Conservation (phyloP, 1,140 invertebrate genomes). For the Orussus abietinus region DNA sequence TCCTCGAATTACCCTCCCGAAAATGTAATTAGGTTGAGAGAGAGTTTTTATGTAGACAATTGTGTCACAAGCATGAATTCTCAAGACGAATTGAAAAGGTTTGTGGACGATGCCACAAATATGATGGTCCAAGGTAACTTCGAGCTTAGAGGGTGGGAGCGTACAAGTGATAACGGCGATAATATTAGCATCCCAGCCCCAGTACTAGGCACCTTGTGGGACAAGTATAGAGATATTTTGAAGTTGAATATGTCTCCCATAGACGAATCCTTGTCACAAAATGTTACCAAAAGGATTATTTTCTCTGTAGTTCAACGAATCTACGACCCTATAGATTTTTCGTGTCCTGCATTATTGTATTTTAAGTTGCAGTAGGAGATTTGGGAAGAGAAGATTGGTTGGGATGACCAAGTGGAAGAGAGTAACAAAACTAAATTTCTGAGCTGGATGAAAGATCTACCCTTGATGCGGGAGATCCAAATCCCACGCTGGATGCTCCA, state of each 20-base stretch:
- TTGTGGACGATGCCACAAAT: constrained; percentile 1
- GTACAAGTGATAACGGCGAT: not conserved
- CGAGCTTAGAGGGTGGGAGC: constrained; percentile 15
- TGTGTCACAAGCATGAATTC: constrained; percentile 18
- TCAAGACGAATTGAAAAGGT: constrained; percentile 6
- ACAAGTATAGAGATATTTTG: constrained; percentile 13
- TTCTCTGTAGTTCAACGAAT: constrained; percentile 22
- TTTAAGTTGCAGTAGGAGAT: constrained; percentile 21
- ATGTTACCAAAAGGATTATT: constrained; percentile 23
- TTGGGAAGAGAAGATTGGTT: constrained; percentile 17
- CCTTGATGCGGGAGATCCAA: not conserved
- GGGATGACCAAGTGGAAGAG: constrained; percentile 19
- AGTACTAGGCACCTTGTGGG: constrained; percentile 11
- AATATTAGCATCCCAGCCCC: not conserved
- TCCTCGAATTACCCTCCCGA: not conserved
- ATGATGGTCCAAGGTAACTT: constrained; percentile 10
- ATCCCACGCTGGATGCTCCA: constrained; percentile 4
- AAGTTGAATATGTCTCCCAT: constrained; percentile 2
- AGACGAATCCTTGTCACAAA: not conserved
- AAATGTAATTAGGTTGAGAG: constrained; percentile 8
- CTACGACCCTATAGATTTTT: constrained; percentile 28
- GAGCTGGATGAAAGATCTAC: constrained; percentile 6
- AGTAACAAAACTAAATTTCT: constrained; percentile 1
- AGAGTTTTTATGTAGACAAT: constrained; percentile 22
- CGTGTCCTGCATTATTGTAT: constrained; percentile 15